phyloP scores from a whole-genome alignment of 53 echinoderm and acorn worm genomes.

The Pentamera pediparva region DNA sequence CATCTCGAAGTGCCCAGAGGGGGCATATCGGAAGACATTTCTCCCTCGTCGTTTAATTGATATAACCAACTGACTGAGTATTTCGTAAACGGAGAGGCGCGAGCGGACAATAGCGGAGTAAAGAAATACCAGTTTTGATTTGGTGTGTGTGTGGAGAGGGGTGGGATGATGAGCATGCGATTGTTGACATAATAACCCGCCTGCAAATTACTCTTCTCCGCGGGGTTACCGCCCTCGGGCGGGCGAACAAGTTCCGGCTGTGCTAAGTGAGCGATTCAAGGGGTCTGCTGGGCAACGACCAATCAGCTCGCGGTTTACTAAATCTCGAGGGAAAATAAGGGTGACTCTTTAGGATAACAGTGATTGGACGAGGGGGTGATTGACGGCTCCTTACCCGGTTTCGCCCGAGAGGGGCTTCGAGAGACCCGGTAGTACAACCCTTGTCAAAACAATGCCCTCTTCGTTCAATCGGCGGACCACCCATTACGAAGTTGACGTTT shows the following conservation, averaged over 20 bases:
- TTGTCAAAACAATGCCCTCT: slow-evolving; percentile 24
- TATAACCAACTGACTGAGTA: slow-evolving; percentile 23
- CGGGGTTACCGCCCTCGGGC: slow-evolving; percentile 41
- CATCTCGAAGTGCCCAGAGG: too few relatives aligned
- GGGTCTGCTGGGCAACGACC: slow-evolving; percentile 20
- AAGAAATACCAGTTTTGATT: too few relatives aligned
- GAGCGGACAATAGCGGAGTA: not conserved
- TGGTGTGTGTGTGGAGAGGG: not conserved
- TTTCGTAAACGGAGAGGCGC: not conserved
- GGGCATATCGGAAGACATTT: not conserved
- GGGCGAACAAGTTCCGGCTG: slow-evolving; percentile 31
- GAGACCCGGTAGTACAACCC: slow-evolving; percentile 1
- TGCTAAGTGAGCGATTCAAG: slow-evolving; percentile 54
- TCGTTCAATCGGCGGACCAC: slow-evolving; percentile 19
- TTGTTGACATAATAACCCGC: slow-evolving; percentile 72
- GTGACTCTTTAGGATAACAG: slow-evolving; percentile 33
- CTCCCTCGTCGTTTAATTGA: slow-evolving; percentile 18
- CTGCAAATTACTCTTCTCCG: slow-evolving; percentile 78
- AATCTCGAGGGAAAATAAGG: slow-evolving; percentile 32
- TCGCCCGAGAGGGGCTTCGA: not conserved
- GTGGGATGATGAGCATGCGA: slow-evolving; percentile 15
- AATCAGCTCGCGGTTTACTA: slow-evolving; percentile 24
- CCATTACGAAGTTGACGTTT: slow-evolving; percentile 32
- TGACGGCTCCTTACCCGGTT: slow-evolving; percentile 24
- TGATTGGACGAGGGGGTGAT: slow-evolving; percentile 32